Evolutionary conservation across 2,888 invertebrate genomes (phyloP), one percentile per base, ranked within the genome.

Genomic region (Ceratothoa steindachneri): DNA sequence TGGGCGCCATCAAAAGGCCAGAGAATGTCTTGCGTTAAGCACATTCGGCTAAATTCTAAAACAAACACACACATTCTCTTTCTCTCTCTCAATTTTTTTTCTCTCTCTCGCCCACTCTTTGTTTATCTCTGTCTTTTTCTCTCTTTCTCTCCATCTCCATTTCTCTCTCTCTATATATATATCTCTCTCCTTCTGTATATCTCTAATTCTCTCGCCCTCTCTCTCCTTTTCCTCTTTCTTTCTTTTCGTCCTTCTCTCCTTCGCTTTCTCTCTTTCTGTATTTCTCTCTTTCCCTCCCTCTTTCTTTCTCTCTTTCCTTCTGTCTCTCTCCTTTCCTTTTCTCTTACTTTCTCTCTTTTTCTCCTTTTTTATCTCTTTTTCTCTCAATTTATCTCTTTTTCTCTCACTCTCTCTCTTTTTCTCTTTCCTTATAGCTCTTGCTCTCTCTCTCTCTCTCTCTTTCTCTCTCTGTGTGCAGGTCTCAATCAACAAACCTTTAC

Each of bases 361-460:
- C n/a, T 31, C 31, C 31, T 0, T 31, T 12, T 67, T 22, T n/a
- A 5, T 31, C 31, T 30, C 31, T 31, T 15, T 41, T 15, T 41
- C 41, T 41, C 41, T 41, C 41, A 22, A 31, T 51, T 1, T 64
- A n/a, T 64, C 64, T 64, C 64, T 64, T 24, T 64, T 24, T 64
- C 64, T 64, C 64, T 64, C 64, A 22, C 64, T 64, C 64, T 64
- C 64, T 64, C 64, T 64, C 64, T 64, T 24, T 64, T 24, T 64
- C 64, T 64, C 64, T 64, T 27, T 41, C 41, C 41, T 41, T 41
- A 15, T 41, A 41, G 15, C 64, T 64, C 64, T 64, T 1, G n/a
- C 64, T 64, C 64, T 64, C 64, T 64, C 64, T 64, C 64, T 64
- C 64, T 64, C 64, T 64, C 64, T 64, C 64, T 64, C 64, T 64